Evolutionary conservation across 2,797 vertebrate species (phyloP), one percentile per base, ranked within the genome.

Genomic region (Sebastes goodei): DNA sequence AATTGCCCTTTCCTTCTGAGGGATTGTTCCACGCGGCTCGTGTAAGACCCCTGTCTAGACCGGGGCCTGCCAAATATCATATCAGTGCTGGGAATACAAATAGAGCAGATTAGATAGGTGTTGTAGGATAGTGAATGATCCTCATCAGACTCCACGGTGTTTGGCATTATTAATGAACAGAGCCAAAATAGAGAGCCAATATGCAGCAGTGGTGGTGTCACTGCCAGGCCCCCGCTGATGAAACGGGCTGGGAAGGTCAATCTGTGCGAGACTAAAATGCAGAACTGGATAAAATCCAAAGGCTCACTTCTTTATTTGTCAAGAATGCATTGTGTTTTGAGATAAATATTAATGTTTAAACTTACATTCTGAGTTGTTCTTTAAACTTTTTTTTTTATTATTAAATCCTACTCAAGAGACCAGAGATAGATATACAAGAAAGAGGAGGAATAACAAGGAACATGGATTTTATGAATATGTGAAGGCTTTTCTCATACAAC

Each of bases 1-100:
- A 93, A 90, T 89, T 95, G 94, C 93, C 95, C 94, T 95, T 95
- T 95, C 75, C 87, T 86, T 91, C 85, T 83, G 87, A 93, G 88
- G 82, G 89, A 92, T 90, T 88, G 86, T 87, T 89, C 89, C 80
- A 84, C 83, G 29, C 66, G 12, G 76, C 68, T 60, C 55, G 42
- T 71, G 82, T 86, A 89, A 93, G 92, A 92, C 90, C 91, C 84
- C 72, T 55, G 92, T 92, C 93, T 93, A 91, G 92, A 93, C 90
- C 77, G 10, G 52, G 85, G 80, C 80, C 89, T 87, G 93, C 89
- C 92, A 95, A 95, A 94, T 95, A 95, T 88, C 93, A 93, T 80
- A 72, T 83, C 82, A 73, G 87, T 88, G 84, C 71, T 71, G 86
- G 78, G 91, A 95, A 94, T 94, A 95, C 93, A 90, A 93, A 94